Percentiles rank a stretch among this genome's conserved stretches.
These are phyloP conservation scores for Hippocampus mohnikei DNA, from an alignment of 2,113 vertebrate species.

Conservation along the genomic window DNA sequence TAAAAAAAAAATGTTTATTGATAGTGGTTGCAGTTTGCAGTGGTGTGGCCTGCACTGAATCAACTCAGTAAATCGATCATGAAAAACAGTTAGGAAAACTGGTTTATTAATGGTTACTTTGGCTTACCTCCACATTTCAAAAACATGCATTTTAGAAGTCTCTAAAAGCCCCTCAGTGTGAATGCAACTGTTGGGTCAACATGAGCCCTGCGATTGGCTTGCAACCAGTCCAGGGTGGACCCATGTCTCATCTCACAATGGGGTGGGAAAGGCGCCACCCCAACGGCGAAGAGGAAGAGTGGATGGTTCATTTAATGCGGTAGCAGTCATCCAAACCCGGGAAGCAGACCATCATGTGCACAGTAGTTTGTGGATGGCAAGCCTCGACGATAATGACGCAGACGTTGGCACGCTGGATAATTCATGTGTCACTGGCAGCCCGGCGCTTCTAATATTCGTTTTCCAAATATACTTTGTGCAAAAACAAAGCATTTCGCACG, in stretches of 20 bases:
- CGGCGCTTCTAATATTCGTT: neutral
- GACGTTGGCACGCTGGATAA: neutral
- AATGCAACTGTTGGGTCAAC: no score
- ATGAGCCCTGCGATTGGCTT: neutral
- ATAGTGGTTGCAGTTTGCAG: no score
- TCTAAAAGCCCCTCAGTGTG: no score
- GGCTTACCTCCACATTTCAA: no score
- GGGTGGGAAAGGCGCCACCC: neutral
- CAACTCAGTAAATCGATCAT: no score
- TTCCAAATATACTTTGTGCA: conserved; percentile 5
- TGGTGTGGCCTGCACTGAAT: no score
- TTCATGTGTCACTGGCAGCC: neutral
- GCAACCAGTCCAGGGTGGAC: neutral
- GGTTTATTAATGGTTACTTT: no score
- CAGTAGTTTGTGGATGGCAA: neutral
- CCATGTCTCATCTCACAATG: neutral
- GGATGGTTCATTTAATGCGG: neutral
- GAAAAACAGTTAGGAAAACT: no score
- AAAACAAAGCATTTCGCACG: conserved; percentile 1
- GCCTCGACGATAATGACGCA: neutral
- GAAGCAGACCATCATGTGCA: neutral
- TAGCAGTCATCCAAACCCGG: neutral
- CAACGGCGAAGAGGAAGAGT: neutral
- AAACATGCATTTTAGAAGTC: no score
- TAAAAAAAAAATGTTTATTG: no score